These are phyloP conservation scores for Hiodon tergisus DNA, from an alignment of 2,113 vertebrate species.

Conservation along the genomic window DNA sequence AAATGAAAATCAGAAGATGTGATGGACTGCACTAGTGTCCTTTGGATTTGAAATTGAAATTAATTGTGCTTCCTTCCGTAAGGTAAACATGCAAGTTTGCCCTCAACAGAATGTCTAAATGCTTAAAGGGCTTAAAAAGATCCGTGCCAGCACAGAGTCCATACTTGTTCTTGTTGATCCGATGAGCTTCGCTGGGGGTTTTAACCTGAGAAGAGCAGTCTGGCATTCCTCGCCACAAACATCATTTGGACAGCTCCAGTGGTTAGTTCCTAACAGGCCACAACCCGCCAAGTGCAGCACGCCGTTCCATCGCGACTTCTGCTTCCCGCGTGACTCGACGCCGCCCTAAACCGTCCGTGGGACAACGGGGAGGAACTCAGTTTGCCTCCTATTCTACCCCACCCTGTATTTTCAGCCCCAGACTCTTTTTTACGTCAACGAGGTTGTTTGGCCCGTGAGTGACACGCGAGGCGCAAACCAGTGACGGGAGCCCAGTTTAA, in stretches of 20 bases:
- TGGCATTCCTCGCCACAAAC: constrained; percentile 40
- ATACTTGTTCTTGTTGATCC: constrained; percentile 27
- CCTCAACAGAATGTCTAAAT: background rate
- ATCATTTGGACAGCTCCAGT: constrained; percentile 31
- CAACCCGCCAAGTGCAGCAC: constrained; percentile 30
- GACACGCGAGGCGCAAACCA: too few species aligned
- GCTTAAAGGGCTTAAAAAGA: background rate
- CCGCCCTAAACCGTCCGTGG: background rate
- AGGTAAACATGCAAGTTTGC: too few species aligned
- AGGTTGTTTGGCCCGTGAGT: too few species aligned
- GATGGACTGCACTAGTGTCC: too few species aligned
- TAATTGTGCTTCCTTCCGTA: too few species aligned
- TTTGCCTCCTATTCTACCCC: too few species aligned
- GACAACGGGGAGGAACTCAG: background rate
- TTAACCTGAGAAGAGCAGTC: constrained; percentile 25
- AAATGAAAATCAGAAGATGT: too few species aligned
- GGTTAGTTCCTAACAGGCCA: constrained; percentile 31
- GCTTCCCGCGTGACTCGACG: background rate
- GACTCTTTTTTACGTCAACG: too few species aligned
- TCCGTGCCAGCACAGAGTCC: constrained; percentile 10
- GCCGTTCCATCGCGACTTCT: background rate
- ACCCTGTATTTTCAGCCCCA: too few species aligned
- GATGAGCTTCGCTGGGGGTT: constrained; percentile 3
- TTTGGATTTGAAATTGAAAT: too few species aligned
- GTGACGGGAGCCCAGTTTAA: too few species aligned